Evolutionary conservation across 2,888 invertebrate species (phyloP).

Genomic region (Helleia helle): DNA sequence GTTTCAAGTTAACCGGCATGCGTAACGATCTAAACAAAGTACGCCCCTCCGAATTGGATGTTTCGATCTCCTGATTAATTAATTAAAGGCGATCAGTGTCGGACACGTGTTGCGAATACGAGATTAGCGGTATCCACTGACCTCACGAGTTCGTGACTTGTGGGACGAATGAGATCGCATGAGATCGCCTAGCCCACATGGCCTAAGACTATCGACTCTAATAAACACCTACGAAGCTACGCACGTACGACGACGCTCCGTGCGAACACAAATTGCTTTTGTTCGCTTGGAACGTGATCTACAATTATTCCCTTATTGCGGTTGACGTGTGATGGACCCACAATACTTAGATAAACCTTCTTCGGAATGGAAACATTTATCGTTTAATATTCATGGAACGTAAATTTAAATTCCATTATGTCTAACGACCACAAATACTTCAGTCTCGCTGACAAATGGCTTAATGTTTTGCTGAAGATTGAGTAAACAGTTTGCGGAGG

Average conservation of each 20-base stretch:
- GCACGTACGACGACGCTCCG: slow-evolving; percentile 63
- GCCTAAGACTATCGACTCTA: no score
- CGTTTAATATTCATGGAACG: not conserved
- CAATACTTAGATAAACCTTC: slow-evolving; percentile 30
- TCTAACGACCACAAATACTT: not conserved
- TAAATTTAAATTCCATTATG: not conserved
- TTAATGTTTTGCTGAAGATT: not conserved
- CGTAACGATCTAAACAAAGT: slow-evolving; percentile 37
- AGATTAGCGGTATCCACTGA: slow-evolving; percentile 53
- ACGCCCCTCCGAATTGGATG: slow-evolving; percentile 29
- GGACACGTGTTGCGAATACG: slow-evolving; percentile 46
- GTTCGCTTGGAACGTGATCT: slow-evolving; percentile 51
- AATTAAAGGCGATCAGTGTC: slow-evolving; percentile 37
- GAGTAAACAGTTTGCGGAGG: not conserved
- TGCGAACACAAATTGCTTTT: slow-evolving; percentile 70
- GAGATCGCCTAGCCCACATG: no score
- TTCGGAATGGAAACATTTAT: no score
- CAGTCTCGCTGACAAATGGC: not conserved
- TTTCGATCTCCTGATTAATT: slow-evolving; percentile 26
- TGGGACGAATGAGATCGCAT: slow-evolving; percentile 17
- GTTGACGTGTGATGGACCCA: slow-evolving; percentile 48
- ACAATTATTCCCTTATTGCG: slow-evolving; percentile 40
- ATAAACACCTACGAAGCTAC: slow-evolving; percentile 63
- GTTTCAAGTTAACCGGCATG: no score
- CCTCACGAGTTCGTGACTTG: slow-evolving; percentile 44